A percentile compares a stretch with the other conserved stretches of the same genome.
phyloP scores from a whole-genome alignment of 2,888 invertebrate species.

The Latheticus oryzae region DNA sequence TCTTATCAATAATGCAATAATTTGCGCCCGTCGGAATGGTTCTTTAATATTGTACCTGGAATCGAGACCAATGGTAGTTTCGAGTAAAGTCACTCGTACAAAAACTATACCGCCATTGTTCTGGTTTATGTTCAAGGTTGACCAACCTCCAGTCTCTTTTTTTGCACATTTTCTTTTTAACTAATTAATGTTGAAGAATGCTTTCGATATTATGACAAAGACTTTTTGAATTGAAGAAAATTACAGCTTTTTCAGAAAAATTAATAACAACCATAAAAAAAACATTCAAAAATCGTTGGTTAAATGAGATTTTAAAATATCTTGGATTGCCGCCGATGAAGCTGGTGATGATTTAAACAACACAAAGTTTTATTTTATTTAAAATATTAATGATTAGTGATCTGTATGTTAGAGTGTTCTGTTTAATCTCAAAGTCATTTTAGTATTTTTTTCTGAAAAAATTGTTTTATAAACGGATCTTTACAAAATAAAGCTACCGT shows the following conservation, averaged over 20 bases:
- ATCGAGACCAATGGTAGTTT: conserved; percentile 25
- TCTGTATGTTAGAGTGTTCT: too few relatives aligned
- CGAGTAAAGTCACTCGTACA: conserved; percentile 28
- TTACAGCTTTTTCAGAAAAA: too few relatives aligned
- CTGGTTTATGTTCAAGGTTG: conserved; percentile 44
- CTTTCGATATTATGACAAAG: too few relatives aligned
- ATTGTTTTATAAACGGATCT: too few relatives aligned
- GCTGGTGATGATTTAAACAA: conserved; percentile 4
- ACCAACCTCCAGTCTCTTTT: conserved; percentile 43
- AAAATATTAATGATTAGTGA: conserved; percentile 15
- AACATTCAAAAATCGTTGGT: not conserved
- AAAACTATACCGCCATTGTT: conserved; percentile 47
- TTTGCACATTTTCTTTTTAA: conserved; percentile 50
- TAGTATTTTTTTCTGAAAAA: too few relatives aligned
- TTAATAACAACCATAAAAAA: too few relatives aligned
- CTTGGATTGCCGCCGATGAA: conserved; percentile 6
- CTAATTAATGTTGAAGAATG: conserved; percentile 52
- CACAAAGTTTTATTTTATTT: conserved; percentile 20
- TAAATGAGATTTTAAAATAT: conserved; percentile 9
- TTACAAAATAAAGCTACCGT: too few relatives aligned
- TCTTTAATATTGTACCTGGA: conserved; percentile 38
- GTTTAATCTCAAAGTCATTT: too few relatives aligned
- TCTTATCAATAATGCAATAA: conserved; percentile 36
- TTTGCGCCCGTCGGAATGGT: conserved; percentile 27
- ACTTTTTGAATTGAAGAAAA: too few relatives aligned